These are phyloP conservation scores for Parapsyche elsis DNA, from an alignment of 1,140 invertebrate genomes.

Conservation along the genomic window DNA sequence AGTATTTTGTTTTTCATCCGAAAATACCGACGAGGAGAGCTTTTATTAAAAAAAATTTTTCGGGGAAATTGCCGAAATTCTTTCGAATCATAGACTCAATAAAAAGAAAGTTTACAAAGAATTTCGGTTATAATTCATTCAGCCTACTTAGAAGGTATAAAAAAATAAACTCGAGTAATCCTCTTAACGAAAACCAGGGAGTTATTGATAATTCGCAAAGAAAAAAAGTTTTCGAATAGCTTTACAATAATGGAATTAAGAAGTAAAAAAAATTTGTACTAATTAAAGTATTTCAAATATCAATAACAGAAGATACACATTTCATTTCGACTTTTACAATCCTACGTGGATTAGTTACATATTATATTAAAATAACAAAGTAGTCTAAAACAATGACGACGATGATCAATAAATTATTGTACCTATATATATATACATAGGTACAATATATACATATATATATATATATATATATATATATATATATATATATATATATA, in stretches of 20 bases:
- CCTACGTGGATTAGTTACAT: too few species aligned
- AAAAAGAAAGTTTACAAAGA: constrained; percentile 19
- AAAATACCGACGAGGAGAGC: neutral
- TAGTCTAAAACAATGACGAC: too few species aligned
- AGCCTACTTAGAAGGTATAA: neutral
- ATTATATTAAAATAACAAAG: too few species aligned
- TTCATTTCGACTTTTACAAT: neutral
- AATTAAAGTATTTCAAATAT: neutral
- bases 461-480: too few species aligned
- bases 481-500: neutral
- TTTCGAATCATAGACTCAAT: constrained; percentile 8
- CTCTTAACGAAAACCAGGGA: neutral
- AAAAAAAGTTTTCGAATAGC: neutral
- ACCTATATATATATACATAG: too few species aligned
- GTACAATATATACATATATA: too few species aligned
- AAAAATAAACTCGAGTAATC: constrained; percentile 10
- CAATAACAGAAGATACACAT: neutral
- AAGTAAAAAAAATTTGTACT: neutral
- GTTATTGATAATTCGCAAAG: neutral
- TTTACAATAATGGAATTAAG: neutral
- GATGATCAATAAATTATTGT: too few species aligned
- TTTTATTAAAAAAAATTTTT: constrained; percentile 18
- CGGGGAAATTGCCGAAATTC: neutral
- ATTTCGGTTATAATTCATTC: constrained; percentile 8
- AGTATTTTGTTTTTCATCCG: constrained; percentile 11